A percentile compares a stretch with the other conserved stretches of the same genome.
These are phyloP conservation scores for Rhogogaster chlorosoma DNA, from an alignment of 2,888 invertebrate species.

Conservation along the genomic window DNA sequence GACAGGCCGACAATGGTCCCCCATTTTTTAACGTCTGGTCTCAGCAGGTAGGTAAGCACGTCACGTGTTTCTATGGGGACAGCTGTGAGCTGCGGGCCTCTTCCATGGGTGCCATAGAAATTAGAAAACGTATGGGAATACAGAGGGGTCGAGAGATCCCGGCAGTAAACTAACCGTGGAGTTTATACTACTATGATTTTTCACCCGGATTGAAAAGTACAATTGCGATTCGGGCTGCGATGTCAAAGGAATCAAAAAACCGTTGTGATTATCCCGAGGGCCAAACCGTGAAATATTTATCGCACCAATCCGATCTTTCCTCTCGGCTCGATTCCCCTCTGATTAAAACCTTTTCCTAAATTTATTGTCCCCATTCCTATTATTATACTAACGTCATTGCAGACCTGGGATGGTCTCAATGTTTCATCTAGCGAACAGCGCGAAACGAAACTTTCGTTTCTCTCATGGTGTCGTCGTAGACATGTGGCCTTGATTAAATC, in stretches of 20 bases:
- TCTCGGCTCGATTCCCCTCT: background rate
- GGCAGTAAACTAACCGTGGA: background rate
- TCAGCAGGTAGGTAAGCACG: constrained; percentile 48
- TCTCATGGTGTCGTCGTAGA: background rate
- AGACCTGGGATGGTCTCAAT: background rate
- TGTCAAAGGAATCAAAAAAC: constrained; percentile 37
- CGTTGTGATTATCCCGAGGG: background rate
- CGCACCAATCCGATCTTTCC: constrained; percentile 11
- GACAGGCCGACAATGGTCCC: constrained; percentile 65
- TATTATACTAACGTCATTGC: background rate
- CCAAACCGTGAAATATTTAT: constrained; percentile 23
- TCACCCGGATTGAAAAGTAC: constrained; percentile 41
- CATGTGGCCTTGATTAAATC: constrained; percentile 9
- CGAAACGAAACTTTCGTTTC: constrained; percentile 37
- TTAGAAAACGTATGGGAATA: constrained; percentile 57
- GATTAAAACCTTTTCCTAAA: constrained; percentile 29
- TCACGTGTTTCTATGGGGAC: constrained; percentile 60
- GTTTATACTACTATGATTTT: constrained; percentile 29
- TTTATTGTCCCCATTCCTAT: constrained; percentile 1
- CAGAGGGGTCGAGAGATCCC: background rate
- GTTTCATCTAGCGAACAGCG: background rate
- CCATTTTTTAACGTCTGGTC: constrained; percentile 64
- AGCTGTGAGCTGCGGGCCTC: constrained; percentile 61
- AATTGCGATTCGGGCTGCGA: background rate
- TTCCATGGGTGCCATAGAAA: constrained; percentile 60